Base-by-base conservation (phyloP, 1,140 invertebrate genomes). In the Drosophila suzukii region DNA sequence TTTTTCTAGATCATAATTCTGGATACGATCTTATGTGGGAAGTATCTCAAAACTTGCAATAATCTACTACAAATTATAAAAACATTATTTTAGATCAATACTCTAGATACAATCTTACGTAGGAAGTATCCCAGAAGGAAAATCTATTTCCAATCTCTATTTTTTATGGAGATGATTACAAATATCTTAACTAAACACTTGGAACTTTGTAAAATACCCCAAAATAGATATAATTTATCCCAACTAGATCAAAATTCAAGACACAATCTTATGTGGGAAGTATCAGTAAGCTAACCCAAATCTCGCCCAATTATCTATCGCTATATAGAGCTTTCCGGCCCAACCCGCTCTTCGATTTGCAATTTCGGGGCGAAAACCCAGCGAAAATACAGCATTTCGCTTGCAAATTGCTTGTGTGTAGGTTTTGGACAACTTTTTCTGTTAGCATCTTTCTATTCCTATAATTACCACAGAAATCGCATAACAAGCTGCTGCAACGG, bases 401-500 rank as follows among this genome's bases (percentile, higher is more conserved):
- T 50, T 67, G 76, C 77, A 78, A 79, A 79, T 78, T 78, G 68
- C 56, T 61, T 66, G 53, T 57, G 75, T 74, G 77, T 76, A 57
- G 73, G 73, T 32, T 75, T 76, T 24, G 61, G 39, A 44, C 49
- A 13, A 41, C 60, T 53, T 44, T 73, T 74, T 73, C 57, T 30
- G 60, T 24, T 68, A 27, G 65, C 36, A 71, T 59, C 47, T 66
- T 36, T 75, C 72, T 44, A 67, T 76, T 76, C 60, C 75, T 79
- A 75, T 80, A 80, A 79, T 68, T 79, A 79, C 68, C 67, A 47
- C 67, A 72, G 66, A 63, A 67, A 75, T 75, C 73, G 72, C 49
- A 76, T 75, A 76, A 76, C 73, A 75, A 76, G 73, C 72, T 36
- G 51, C 32, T 15, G 41, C 30, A n/a, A 38, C 36, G 3, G 6